Evolutionary conservation across 2,113 vertebrate species (phyloP).

Genomic region (Colaptes auratus): DNA sequence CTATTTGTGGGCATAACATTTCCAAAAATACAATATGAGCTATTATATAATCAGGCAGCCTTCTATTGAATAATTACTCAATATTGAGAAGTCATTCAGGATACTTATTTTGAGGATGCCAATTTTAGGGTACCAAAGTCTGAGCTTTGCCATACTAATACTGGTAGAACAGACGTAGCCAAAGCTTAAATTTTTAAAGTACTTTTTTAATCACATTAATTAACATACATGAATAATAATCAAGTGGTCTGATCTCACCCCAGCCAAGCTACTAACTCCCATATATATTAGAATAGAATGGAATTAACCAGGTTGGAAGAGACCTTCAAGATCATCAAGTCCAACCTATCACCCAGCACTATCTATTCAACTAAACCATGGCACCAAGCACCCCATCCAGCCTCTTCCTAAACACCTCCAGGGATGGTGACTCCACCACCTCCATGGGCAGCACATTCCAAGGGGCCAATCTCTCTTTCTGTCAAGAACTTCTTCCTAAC

Average conservation of each 20-base stretch:
- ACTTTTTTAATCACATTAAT: rapidly evolving
- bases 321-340: too few relatives aligned
- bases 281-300: too few relatives aligned
- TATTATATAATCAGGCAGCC: neutral
- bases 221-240: neutral
- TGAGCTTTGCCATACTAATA: neutral
- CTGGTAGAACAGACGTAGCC: neutral
- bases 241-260: neutral
- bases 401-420: too few relatives aligned
- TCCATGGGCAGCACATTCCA: too few relatives aligned
- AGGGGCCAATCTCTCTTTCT: too few relatives aligned
- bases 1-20: neutral
- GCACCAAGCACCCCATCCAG: too few relatives aligned
- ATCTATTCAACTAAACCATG: too few relatives aligned
- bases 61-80: neutral
- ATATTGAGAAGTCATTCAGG: neutral
- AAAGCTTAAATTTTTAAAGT: neutral
- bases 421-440: too few relatives aligned
- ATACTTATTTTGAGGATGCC: neutral
- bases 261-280: neutral
- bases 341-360: too few relatives aligned
- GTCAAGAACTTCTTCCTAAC: too few relatives aligned
- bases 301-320: too few relatives aligned
- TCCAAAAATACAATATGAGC: neutral
- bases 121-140: neutral